These are phyloP conservation scores for Harmothoe impar DNA, from an alignment of 2,888 invertebrate genomes.

Conservation along the genomic window DNA sequence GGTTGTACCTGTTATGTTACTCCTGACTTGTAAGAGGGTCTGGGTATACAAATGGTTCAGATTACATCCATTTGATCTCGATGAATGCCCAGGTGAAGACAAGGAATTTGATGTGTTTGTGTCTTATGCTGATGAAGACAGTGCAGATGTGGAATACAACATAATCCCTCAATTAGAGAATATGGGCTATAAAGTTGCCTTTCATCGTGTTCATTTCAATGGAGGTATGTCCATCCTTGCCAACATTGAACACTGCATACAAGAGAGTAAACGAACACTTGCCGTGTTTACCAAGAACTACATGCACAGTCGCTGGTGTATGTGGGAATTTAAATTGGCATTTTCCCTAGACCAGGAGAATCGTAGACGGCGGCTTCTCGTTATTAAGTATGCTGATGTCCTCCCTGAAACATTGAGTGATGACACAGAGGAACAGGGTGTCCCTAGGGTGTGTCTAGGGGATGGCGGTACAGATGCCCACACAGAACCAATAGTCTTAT, in stretches of 20 bases:
- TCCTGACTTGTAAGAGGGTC: neutral
- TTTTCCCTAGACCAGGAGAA: slow-evolving; percentile 83
- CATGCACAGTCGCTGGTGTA: slow-evolving; percentile 94
- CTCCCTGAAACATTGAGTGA: neutral
- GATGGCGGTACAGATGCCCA: too few relatives aligned
- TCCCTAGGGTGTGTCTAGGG: too few relatives aligned
- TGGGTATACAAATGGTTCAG: neutral
- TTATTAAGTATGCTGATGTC: neutral
- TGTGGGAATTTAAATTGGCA: slow-evolving; percentile 94
- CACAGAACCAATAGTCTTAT: neutral
- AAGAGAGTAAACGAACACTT: slow-evolving; percentile 92
- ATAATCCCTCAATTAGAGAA: neutral
- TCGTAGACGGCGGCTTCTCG: neutral
- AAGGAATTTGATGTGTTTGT: slow-evolving; percentile 57
- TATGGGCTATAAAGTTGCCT: slow-evolving; percentile 3
- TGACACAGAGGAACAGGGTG: neutral
- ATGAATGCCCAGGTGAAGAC: slow-evolving; percentile 56
- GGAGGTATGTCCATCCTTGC: slow-evolving; percentile 87
- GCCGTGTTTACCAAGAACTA: slow-evolving; percentile 94
- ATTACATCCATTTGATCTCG: slow-evolving; percentile 43
- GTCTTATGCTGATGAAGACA: neutral
- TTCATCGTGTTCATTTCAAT: slow-evolving; percentile 70
- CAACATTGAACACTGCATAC: slow-evolving; percentile 93
- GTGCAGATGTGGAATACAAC: neutral
- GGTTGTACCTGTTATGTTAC: neutral